Evolutionary conservation across 2,797 vertebrate species (phyloP).

Genomic region (Centroberyx gerrardi): DNA sequence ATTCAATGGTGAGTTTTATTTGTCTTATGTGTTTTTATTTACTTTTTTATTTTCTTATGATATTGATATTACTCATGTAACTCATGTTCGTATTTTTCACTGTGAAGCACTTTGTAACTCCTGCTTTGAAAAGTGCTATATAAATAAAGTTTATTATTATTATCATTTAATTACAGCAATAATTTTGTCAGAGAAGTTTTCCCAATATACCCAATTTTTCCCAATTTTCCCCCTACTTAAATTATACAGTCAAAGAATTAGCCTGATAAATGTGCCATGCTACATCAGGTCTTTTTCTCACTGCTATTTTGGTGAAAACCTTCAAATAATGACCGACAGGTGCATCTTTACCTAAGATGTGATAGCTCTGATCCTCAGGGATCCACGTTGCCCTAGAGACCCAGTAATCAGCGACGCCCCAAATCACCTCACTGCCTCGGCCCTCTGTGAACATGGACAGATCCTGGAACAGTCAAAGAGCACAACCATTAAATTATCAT

Average conservation of each 20-base stretch:
- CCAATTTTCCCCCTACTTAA: too few relatives aligned
- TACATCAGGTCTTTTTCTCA: background rate
- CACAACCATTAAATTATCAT: conserved; percentile 4
- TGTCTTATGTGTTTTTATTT: background rate
- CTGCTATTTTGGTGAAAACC: background rate
- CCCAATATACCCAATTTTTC: too few relatives aligned
- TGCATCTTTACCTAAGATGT: conserved; percentile 71
- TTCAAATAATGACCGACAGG: background rate
- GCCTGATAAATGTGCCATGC: background rate
- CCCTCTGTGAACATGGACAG: conserved; percentile 89
- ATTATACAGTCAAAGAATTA: background rate
- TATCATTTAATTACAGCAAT: too few relatives aligned
- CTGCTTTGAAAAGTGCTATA: too few relatives aligned
- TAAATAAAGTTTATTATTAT: too few relatives aligned
- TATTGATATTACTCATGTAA: too few relatives aligned
- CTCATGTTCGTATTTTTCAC: too few relatives aligned
- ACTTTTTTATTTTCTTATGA: background rate
- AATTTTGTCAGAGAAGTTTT: too few relatives aligned
- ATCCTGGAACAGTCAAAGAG: conserved; percentile 85
- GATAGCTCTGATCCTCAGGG: conserved; percentile 86
- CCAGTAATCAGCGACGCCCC: conserved; percentile 94
- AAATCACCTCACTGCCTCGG: conserved; percentile 89
- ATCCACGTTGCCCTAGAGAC: conserved; percentile 93
- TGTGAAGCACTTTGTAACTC: too few relatives aligned
- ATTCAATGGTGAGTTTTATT: background rate